Conservation (phyloP, 2,113 vertebrate species). For the Emydocephalus ijimae region DNA sequence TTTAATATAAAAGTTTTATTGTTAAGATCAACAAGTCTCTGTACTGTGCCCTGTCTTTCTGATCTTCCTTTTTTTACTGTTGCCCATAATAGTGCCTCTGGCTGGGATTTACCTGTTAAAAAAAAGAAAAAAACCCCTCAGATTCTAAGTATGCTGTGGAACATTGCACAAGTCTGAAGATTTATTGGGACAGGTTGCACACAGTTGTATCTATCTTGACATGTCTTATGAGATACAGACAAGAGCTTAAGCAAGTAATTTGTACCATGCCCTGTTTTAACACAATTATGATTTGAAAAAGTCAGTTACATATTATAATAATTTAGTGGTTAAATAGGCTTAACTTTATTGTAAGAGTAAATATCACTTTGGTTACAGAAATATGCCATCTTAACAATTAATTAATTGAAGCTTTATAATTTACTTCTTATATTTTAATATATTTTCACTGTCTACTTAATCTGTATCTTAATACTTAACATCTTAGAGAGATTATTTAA, state of each 20-base stretch:
- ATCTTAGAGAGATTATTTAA: neutral
- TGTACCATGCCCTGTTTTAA: conserved; percentile 28
- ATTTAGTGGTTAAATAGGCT: conserved; percentile 49
- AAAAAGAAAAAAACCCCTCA: neutral
- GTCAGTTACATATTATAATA: conserved; percentile 20
- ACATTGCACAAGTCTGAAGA: conserved; percentile 14
- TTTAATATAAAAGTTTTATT: neutral
- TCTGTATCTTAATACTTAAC: neutral
- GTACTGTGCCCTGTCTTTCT: neutral
- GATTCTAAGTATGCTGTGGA: neutral
- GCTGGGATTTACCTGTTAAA: neutral
- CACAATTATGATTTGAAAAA: conserved; percentile 31
- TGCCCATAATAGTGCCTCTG: neutral
- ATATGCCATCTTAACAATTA: conserved; percentile 7
- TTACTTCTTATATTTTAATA: conserved; percentile 6
- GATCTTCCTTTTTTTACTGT: neutral
- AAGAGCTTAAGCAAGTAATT: conserved; percentile 33
- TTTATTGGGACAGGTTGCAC: neutral
- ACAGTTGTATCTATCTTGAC: conserved; percentile 15
- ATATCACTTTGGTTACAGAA: conserved; percentile 42
- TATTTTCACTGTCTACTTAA: conserved; percentile 4
- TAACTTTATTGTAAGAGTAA: conserved; percentile 47
- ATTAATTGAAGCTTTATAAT: neutral
- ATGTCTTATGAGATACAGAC: neutral
- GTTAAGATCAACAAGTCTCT: neutral